Evolutionary conservation across 2,113 vertebrate genomes (phyloP).

Genomic region (Talpa occidentalis): DNA sequence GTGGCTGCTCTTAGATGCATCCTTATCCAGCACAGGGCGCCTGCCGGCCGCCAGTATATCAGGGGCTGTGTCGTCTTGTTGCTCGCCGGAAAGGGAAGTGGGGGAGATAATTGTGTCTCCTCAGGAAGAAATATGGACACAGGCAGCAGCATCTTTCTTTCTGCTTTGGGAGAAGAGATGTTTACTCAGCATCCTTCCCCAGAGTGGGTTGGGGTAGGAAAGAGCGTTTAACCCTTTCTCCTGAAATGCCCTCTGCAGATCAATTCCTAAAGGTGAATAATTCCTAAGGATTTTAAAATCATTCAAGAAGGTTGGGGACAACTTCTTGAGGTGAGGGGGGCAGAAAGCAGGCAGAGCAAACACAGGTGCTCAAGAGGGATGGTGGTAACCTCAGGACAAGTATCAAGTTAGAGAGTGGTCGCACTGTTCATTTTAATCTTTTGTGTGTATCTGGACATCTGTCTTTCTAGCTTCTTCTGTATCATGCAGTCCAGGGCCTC

Average conservation of each 20-base stretch:
- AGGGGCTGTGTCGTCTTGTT: background rate
- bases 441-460: rapidly evolving
- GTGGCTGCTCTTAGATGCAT: background rate
- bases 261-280: background rate
- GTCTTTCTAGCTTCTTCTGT: background rate
- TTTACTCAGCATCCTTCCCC: conserved; percentile 60
- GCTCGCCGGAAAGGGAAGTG: conserved; percentile 54
- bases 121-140: conserved; percentile 57
- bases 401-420: background rate
- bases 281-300: background rate
- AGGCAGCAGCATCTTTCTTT: conserved; percentile 54
- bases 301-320: background rate
- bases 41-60: background rate
- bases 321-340: background rate
- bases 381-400: background rate
- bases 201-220: background rate
- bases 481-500: background rate
- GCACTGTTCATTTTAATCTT: background rate
- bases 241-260: background rate
- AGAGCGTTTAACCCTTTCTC: conserved; percentile 11
- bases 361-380: background rate
- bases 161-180: conserved; percentile 50
- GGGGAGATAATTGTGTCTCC: conserved; percentile 66
- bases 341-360: background rate
- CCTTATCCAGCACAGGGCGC: background rate